Evolutionary conservation across 2,888 invertebrate genomes (phyloP), one percentile per base, ranked within the genome.

Genomic region (Macropis europaea): DNA sequence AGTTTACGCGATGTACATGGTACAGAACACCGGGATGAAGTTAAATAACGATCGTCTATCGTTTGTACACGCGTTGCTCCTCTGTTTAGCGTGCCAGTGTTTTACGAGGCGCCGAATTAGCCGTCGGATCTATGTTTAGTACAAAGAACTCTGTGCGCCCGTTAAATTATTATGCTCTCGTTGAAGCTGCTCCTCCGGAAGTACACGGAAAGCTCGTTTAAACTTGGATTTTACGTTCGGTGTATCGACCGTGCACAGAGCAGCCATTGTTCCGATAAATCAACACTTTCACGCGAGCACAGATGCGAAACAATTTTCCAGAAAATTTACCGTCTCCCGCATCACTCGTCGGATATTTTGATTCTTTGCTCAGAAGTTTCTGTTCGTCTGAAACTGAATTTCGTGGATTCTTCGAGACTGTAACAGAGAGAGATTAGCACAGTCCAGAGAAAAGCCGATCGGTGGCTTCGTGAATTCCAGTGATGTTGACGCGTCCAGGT

Each of bases 161-260:
- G 9, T 36, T 28, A 32, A 59, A 64, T 60, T 53, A 67, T 67
- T 61, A 54, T 54, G 53, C 34, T 54, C 15, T 7, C n/a, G 34
- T 28, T 11, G 59, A 59, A 59, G 50, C 22, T 38, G 15, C 22
- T 11, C 26, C 24, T 1, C 36, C n/a, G 47, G 40, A 53, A 60
- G 17, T 24, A n/a, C 15, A 52, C 7, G 26, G 24, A 32, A 48
- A 47, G 47, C 67, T 53, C 45, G 61, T 47, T 61, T 47, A 32
- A 61, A 53, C 47, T 47, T 36, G 57, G 36, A 66, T 59, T 59
- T 30, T n/a, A 43, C 28, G 17, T 28, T n/a, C 34, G 11, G 1
- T 17, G 40, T 15, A 62, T 38, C 7, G 38, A 1, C 30, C 2
- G 28, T 30, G 56, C 36, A 56, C 17, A 38, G 38, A 36, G 19